Base-by-base conservation (phyloP, 2,888 invertebrate genomes). In the Chironomus tentans region DNA sequence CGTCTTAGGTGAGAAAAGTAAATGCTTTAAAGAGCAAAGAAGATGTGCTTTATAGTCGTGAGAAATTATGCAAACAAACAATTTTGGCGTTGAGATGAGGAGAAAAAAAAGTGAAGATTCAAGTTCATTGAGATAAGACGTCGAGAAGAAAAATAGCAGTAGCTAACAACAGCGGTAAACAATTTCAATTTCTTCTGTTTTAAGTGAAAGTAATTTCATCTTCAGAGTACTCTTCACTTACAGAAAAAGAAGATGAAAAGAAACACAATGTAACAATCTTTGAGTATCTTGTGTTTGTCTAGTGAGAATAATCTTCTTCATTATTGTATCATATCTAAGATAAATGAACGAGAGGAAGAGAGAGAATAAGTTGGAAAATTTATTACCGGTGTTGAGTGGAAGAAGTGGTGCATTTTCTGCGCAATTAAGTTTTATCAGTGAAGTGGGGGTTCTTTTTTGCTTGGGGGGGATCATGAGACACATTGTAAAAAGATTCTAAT, bases 321-420 rank as follows among this genome's bases (percentile, higher is more conserved):
- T 74, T 74, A 68, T 74, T 68, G 68, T 74, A 65, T 74, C 74
- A 74, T 68, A 70, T 70, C 70, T 47, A 5, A 70, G 65, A 74
- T 68, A 74, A 74, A 72, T 46, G 18, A 65, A 65, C 22, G 18
- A 56, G 38, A 7, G 24, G 65, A 18, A 65, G 22, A 10, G 22
- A 12, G 6, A 24, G 21, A 18, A 18, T 7, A 56, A 5, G 18
- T 56, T 65, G 65, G 65, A 22, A 65, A 65, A 38, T 38, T 38
- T 38, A 38, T 38, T 38, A 38, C 38, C 38, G 38, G 38, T 38
- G 38, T 38, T 7, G 10, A 38, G 7, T 38, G 10, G 10, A 38
- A 10, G 38, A 7, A 38, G 38, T 38, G 2, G 38, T 38, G 38
- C 38, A 38, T 38, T 38, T 38, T 38, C 38, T 7, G 10, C 1